Conservation (phyloP, 2,888 invertebrate genomes). For the Eupithecia pulchellata region DNA sequence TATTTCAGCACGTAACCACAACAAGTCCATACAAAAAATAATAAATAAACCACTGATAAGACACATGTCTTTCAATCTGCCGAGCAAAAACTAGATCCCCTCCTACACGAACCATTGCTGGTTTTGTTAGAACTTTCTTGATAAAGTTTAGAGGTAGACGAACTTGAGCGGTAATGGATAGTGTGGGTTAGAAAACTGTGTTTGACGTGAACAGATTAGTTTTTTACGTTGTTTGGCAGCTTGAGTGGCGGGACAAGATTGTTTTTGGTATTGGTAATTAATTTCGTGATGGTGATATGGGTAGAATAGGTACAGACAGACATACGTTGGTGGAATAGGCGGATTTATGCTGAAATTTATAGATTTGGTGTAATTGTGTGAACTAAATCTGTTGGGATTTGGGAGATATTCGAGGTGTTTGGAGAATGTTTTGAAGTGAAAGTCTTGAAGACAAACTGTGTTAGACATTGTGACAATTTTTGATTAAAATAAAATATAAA, state of each 20-base stretch:
- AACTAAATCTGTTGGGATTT: not conserved
- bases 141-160: not conserved
- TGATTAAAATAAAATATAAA: too few relatives aligned
- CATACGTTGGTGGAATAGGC: constrained; percentile 9
- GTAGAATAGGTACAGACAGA: constrained; percentile 8
- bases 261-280: constrained; percentile 41
- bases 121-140: constrained; percentile 13
- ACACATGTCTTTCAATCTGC: constrained; percentile 34
- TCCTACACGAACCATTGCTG: constrained; percentile 21
- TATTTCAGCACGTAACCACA: not conserved
- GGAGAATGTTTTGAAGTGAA: too few relatives aligned
- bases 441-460: too few relatives aligned
- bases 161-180: constrained; percentile 20
- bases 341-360: not conserved
- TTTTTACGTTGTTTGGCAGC: constrained; percentile 27
- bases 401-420: too few relatives aligned
- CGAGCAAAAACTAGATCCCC: constrained; percentile 25
- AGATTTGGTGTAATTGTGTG: not conserved
- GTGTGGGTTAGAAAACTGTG: constrained; percentile 8
- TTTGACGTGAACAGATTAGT: constrained; percentile 37
- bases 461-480: too few relatives aligned
- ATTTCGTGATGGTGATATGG: constrained; percentile 34
- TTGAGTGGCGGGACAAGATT: constrained; percentile 41
- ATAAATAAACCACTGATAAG: constrained; percentile 24
- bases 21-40: constrained; percentile 4